Base-by-base conservation (phyloP, 2,888 invertebrate species). In the Ceramica pisi region DNA sequence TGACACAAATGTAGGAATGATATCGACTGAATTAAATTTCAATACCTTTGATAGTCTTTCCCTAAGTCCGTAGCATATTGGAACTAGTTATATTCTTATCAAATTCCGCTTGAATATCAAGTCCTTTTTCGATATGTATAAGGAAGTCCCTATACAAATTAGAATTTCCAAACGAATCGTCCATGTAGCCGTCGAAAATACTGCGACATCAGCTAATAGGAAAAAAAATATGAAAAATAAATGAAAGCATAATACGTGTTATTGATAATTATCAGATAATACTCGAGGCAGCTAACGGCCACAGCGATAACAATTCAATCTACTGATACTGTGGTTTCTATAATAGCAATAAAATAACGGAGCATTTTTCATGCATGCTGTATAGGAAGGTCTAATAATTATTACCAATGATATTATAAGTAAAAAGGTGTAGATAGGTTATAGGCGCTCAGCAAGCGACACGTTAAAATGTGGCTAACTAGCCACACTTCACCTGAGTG, bases 211-310 rank as follows among this genome's bases (percentile, higher is more conserved):
- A 51, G 19, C 35, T 48, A 61, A 67, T 67, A 57, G 53, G 35
- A 53, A 78, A 61, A 62, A 71, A 35, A 38, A 31, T 68, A 56
- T 64, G 60, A 70, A 63, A 67, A 65, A 68, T 62, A 73, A 82
- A 76, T 67, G 71, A 63, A 73, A 60, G 60, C 76, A 71, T 66
- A 78, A 78, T 75, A 75, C 68, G 46, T 68, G 71, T 71, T 86
- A 82, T 80, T 85, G 71, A 83, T 86, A 82, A 78, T 85, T 87
- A 87, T 85, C 85, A 81, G 85, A 87, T 85, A 85, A 85, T 62
- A 69, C 79, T 77, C 46, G 73, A 75, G 57, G 69, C 73, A 79
- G 66, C 71, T 69, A 79, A 71, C 71, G 65, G 78, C 50, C 31
- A 38, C 9, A 31, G 50, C 72, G 85, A 85, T 85, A 85, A 81